Conservation (phyloP, 1,140 invertebrate genomes). For the Dinoponera quadriceps region DNA sequence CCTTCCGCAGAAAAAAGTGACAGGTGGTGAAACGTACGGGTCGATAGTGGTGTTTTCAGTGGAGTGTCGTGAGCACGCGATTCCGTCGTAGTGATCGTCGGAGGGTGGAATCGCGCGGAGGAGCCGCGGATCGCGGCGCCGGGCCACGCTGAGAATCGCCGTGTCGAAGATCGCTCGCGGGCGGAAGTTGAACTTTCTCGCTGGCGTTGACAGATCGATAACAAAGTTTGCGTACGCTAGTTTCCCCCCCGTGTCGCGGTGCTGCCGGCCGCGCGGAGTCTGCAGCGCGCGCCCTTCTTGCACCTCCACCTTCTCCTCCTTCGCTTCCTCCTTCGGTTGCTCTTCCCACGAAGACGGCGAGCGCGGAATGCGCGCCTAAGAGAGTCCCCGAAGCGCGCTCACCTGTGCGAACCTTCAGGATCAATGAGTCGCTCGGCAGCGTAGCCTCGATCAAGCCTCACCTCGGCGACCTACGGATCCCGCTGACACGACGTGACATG, state of each 20-base stretch:
- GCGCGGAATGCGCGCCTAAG: conserved; percentile 53
- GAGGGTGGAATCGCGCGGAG: too few relatives aligned
- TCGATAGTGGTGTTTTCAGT: conserved; percentile 37
- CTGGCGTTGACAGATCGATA: conserved; percentile 80
- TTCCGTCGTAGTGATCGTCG: not conserved
- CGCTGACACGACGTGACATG: conserved; percentile 24
- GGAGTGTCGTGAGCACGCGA: conserved; percentile 36
- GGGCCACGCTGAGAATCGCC: conserved; percentile 47
- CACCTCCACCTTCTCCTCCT: conserved; percentile 18
- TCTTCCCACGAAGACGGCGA: not conserved
- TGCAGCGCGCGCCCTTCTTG: conserved; percentile 41
- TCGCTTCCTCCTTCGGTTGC: too few relatives aligned
- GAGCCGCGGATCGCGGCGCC: not conserved
- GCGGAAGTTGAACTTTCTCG: conserved; percentile 74
- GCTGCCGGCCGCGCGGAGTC: conserved; percentile 49
- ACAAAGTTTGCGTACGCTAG: conserved; percentile 74
- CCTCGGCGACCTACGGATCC: not conserved
- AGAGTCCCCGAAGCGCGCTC: conserved; percentile 10
- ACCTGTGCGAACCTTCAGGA: conserved; percentile 35
- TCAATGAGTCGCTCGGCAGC: conserved; percentile 50
- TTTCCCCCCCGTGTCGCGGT: conserved; percentile 60
- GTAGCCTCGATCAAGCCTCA: conserved; percentile 16
- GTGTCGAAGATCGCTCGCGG: conserved; percentile 67
- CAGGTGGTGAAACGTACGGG: conserved; percentile 40
- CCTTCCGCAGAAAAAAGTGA: conserved; percentile 12